phyloP scores from a whole-genome alignment of 2,797 vertebrate genomes.

The Orientallactaga sibirica region DNA sequence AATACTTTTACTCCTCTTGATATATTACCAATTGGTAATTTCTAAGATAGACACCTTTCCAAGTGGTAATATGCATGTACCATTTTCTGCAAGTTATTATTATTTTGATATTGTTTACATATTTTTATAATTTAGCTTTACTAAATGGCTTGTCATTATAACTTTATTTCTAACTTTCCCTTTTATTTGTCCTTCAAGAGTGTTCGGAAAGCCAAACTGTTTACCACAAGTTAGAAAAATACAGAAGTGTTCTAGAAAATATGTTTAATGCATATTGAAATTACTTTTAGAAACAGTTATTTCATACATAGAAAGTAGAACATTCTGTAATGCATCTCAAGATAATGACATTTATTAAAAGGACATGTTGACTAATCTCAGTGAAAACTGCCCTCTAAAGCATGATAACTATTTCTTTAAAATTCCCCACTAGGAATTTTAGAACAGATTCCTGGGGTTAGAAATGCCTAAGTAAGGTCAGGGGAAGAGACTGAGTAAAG shows the following conservation, averaged over 20 bases:
- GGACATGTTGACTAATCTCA: neutral
- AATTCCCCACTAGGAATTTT: neutral
- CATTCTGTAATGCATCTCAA: slow-evolving; percentile 30
- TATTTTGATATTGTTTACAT: slow-evolving; percentile 26
- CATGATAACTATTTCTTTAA: neutral
- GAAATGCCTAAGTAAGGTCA: too few species aligned
- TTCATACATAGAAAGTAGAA: slow-evolving; percentile 24
- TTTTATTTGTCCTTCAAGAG: slow-evolving; percentile 24
- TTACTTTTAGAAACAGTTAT: slow-evolving; percentile 39
- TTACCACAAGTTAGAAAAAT: neutral
- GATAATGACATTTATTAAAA: slow-evolving; percentile 3
- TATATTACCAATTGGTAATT: slow-evolving; percentile 5
- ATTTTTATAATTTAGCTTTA: slow-evolving; percentile 51
- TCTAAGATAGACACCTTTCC: neutral
- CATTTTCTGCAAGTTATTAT: neutral
- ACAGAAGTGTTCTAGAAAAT: slow-evolving; percentile 44
- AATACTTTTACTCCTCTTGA: slow-evolving; percentile 15
- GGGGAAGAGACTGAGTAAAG: too few species aligned
- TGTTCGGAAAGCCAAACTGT: slow-evolving; percentile 24
- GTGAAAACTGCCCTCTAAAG: slow-evolving; percentile 13
- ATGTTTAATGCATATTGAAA: neutral
- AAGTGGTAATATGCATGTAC: neutral
- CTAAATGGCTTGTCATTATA: slow-evolving; percentile 37
- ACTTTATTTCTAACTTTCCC: neutral
- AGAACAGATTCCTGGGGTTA: too few species aligned